Conservation (phyloP, 2,888 invertebrate genomes). For the Drosophila helvetica region DNA sequence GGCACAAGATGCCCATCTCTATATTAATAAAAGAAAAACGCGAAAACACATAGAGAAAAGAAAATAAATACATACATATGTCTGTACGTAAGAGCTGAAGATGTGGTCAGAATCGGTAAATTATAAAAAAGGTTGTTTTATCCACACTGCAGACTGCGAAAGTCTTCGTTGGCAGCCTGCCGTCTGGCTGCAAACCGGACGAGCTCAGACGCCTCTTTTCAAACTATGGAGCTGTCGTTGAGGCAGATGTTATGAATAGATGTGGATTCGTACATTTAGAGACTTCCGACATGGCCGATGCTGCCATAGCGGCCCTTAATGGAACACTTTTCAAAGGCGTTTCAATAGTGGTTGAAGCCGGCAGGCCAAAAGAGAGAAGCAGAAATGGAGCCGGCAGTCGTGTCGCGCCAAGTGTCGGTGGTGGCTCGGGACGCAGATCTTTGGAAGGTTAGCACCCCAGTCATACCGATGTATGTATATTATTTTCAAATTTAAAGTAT, state of each 20-base stretch:
- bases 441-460: conserved; percentile 46
- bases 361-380: conserved; percentile 89
- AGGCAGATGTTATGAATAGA: conserved; percentile 97
- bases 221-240: conserved; percentile 93
- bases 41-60: conserved; percentile 34
- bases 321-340: conserved; percentile 93
- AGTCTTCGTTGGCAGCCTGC: conserved; percentile 96
- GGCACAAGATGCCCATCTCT: conserved; percentile 8
- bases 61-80: conserved; percentile 42
- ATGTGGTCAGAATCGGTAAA: conserved; percentile 20
- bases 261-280: conserved; percentile 97
- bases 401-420: conserved; percentile 84
- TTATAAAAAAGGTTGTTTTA: conserved; percentile 6
- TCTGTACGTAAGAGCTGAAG: conserved; percentile 40
- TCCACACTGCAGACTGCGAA: conserved; percentile 87
- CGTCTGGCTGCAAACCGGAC: conserved; percentile 92
- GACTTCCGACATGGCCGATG: conserved; percentile 91
- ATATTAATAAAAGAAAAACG: conserved; percentile 35
- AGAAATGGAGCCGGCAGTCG: conserved; percentile 82
- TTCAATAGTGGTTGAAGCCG: conserved; percentile 92
- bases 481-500: background rate
- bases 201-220: conserved; percentile 93
- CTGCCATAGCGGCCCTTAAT: conserved; percentile 92
- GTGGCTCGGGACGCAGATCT: conserved; percentile 68
- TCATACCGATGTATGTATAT: background rate